These are phyloP conservation scores for Amazona vittata DNA, from an alignment of 2,113 vertebrate species.

Conservation along the genomic window DNA sequence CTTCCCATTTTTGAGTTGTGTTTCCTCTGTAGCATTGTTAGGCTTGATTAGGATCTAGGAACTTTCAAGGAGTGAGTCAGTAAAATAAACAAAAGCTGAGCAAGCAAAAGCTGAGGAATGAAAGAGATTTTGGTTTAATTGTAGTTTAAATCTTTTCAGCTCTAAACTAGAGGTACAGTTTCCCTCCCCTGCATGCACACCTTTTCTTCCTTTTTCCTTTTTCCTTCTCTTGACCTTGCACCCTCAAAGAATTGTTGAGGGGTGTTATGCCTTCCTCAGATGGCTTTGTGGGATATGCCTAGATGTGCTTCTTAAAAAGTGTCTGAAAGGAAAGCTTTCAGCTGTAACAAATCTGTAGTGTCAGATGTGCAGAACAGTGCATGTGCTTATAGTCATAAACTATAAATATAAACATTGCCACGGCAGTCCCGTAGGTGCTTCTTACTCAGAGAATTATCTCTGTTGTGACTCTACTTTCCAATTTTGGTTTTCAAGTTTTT, in stretches of 20 bases:
- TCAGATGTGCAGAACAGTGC: neutral
- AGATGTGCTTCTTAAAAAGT: neutral
- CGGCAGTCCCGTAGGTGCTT: neutral
- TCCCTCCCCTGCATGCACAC: neutral
- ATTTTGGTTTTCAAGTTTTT: neutral
- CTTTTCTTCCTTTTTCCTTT: neutral
- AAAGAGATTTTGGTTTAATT: neutral
- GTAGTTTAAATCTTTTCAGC: neutral
- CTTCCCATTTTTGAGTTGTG: neutral
- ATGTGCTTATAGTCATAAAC: neutral
- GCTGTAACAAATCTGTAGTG: neutral
- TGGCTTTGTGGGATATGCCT: neutral
- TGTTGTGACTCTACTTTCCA: neutral
- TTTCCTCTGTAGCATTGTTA: constrained; percentile 29
- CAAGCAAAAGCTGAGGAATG: neutral
- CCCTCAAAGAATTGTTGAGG: neutral
- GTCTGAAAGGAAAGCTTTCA: neutral
- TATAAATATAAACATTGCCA: neutral
- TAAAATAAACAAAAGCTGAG: constrained; percentile 19
- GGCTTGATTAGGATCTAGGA: constrained; percentile 37
- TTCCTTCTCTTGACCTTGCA: neutral
- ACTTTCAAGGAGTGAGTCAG: neutral
- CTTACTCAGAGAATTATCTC: neutral
- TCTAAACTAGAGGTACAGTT: neutral
- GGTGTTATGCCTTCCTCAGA: neutral